These are phyloP conservation scores for Montifringilla adamsi DNA, from an alignment of 2,113 vertebrate species.

Conservation along the genomic window DNA sequence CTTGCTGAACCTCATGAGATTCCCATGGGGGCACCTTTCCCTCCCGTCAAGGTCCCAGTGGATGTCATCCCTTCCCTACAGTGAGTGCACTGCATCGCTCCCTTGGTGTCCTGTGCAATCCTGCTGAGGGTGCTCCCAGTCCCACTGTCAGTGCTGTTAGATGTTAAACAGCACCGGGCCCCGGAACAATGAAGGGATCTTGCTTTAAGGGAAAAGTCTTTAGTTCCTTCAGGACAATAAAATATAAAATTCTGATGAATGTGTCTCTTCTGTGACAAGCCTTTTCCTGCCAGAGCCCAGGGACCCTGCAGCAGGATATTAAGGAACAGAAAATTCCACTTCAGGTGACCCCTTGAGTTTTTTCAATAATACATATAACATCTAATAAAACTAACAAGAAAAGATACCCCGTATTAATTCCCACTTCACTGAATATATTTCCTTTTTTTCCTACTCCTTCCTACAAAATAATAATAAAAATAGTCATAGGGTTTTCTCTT, in stretches of 20 bases:
- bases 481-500: not conserved
- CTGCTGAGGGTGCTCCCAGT: not conserved
- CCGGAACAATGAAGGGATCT: not conserved
- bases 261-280: not conserved
- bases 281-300: constrained; percentile 18
- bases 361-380: constrained; percentile 29
- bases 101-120: not conserved
- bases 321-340: constrained; percentile 38
- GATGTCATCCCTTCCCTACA: not conserved
- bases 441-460: constrained; percentile 6
- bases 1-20: not conserved
- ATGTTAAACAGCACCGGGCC: not conserved
- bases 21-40: fast-evolving
- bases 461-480: not conserved
- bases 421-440: constrained; percentile 1
- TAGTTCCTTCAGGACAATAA: not conserved
- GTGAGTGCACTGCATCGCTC: fast-evolving
- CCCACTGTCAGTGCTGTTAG: not conserved
- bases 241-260: not conserved
- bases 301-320: constrained; percentile 47
- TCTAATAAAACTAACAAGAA: constrained; percentile 40
- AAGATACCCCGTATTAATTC: not conserved
- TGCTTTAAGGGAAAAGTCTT: not conserved
- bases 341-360: constrained; percentile 6
- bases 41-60: not conserved